Base-by-base conservation (phyloP, 2,797 vertebrate genomes). In the Echiichthys vipera region DNA sequence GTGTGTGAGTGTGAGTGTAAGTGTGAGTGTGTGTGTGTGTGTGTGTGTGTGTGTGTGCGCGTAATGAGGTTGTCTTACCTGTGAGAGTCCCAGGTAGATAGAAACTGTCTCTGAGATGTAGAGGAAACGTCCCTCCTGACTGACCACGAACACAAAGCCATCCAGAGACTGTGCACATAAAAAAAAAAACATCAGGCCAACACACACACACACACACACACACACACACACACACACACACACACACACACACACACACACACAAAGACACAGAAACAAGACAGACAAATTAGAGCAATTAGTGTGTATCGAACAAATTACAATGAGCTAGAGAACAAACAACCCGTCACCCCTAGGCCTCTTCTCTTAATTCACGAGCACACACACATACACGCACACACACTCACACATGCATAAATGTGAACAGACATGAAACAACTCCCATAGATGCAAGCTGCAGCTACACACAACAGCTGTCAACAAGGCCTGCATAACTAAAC, bases 91-190 rank as follows among this genome's bases (percentile, higher is more conserved):
- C 88, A 97, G 92, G 84, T 97, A 97, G 90, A 97, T 97, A 83
- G 96, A 97, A 78, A 97, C 96, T 0, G 96, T 97, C 93, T 97
- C 96, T 40, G 96, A 97, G 89, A 97, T 97, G 92, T 97, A 97
- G 76, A 97, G 95, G 84, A 97, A 97, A 37, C 96, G 94, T 75
- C 96, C 96, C 85, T 97, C 96, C 71, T 96, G 94, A 86, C 95
- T 97, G 93, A 97, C 94, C 86, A 96, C 96, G 50, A 97, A 97
- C 74, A 97, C 96, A 80, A 97, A 97, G 72, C 96, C 96, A 58
- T 97, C 96, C 91, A 97, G 91, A 80, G 96, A 96, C 96, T 97
- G 91, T 24, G 86, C 53, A 72, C 77, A 80, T 43, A 80, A 40
- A 83, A 63, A 64, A 45, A 62, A n/a, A n/a, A n/a, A n/a, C n/a